Conservation (phyloP, 1,140 invertebrate genomes). For the Dendrolimus kikuchii region DNA sequence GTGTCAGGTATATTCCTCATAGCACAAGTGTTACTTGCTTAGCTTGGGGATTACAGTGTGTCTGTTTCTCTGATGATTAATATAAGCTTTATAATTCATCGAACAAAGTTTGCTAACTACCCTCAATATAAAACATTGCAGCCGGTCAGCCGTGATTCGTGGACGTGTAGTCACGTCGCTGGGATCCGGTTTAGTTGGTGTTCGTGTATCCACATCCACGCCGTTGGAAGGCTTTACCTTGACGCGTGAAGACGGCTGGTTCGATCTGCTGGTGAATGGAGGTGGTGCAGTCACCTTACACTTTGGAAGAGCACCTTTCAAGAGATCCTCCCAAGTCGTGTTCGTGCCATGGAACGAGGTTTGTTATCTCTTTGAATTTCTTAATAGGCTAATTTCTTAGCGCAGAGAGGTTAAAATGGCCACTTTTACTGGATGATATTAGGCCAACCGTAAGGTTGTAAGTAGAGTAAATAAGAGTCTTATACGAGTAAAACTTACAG, state of each 20-base stretch:
- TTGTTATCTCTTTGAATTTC: slow-evolving; percentile 14
- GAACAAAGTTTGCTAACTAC: not conserved
- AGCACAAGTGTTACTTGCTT: too few relatives aligned
- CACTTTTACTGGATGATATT: too few relatives aligned
- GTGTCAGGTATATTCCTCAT: too few relatives aligned
- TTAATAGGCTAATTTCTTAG: not conserved
- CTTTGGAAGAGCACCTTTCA: slow-evolving; percentile 94
- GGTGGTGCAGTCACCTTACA: slow-evolving; percentile 95
- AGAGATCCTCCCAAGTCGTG: slow-evolving; percentile 90
- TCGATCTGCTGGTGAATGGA: slow-evolving; percentile 97
- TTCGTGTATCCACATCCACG: slow-evolving; percentile 92
- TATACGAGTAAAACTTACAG: too few relatives aligned
- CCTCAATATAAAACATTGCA: slow-evolving; percentile 55
- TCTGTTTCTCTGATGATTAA: too few relatives aligned
- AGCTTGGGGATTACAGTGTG: too few relatives aligned
- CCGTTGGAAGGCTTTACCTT: slow-evolving; percentile 94
- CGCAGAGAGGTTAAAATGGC: too few relatives aligned
- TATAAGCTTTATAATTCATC: too few relatives aligned
- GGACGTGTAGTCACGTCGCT: slow-evolving; percentile 93
- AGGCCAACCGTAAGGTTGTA: too few relatives aligned
- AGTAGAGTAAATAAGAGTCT: too few relatives aligned
- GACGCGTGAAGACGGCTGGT: slow-evolving; percentile 93
- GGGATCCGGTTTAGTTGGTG: slow-evolving; percentile 94
- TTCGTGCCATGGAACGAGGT: slow-evolving; percentile 98
- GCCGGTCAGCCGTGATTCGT: slow-evolving; percentile 95